Base-by-base conservation (phyloP, 64 coral and sea anemone genomes). In the Pachyseris speciosa region DNA sequence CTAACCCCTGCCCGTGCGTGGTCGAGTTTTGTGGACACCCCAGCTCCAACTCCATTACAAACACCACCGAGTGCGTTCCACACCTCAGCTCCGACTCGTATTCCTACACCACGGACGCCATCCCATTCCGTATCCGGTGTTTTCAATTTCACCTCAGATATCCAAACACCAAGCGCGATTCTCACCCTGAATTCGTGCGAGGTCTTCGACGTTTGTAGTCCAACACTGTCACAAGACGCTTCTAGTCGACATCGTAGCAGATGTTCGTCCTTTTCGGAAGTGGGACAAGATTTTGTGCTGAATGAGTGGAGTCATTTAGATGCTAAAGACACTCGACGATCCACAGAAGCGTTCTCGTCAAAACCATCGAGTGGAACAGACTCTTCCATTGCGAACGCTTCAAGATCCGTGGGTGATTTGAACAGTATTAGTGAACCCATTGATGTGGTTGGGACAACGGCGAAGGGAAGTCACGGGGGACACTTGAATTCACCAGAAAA, bases 401-500 rank as follows among this genome's bases (percentile, higher is more conserved):
- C 52, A 13, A 60, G 20, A 81, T 81, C 77, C 10, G 5, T 81
- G 11, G 29, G 34, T 63, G 77, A 81, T 58, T 81, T 81, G 20
- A 59, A 81, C 53, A 81, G 53, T 36, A 34, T 81, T 8, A 63
- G 77, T 39, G 77, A 81, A 81, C 77, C 53, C n/a, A 63, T 81
- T 26, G 52, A 81, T 63, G 34, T 81, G 4, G 22, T 81, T 60
- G 77, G 49, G 1, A 39, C n/a, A 8, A 37, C 4, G 9, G 13
- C 12, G 13, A 81, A 58, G 16, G 77, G 10, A 41, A 36, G 77
- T 20, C 52, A 61, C 3, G 17, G 29, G 11, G 77, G 52, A 13
- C 77, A 81, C 32, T 40, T 36, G 36, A 81, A 81, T 58, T 81
- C 77, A 10, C 77, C 77, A 9, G 77, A n/a, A 17, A 61, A 60